These are phyloP conservation scores for Horisme vitalbata DNA, from an alignment of 2,888 invertebrate genomes.

Conservation along the genomic window DNA sequence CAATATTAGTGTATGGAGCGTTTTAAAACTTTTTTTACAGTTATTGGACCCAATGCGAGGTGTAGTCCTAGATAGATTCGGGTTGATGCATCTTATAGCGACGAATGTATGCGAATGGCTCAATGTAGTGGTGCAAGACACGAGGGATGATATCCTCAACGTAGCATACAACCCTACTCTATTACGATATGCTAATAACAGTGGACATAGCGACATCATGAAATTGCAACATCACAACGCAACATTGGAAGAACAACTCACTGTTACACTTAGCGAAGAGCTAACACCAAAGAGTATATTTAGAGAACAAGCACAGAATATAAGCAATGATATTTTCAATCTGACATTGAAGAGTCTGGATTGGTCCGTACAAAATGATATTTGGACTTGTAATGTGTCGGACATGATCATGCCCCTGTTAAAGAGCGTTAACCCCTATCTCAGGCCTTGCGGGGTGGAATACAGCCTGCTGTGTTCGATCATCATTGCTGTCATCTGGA, in stretches of 20 bases:
- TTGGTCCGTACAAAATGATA: conserved; percentile 43
- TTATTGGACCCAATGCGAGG: conserved; percentile 74
- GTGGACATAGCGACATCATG: conserved; percentile 45
- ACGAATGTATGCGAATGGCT: conserved; percentile 97
- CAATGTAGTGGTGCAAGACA: conserved; percentile 93
- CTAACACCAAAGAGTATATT: conserved; percentile 19
- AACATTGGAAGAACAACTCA: conserved; percentile 52
- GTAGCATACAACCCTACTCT: conserved; percentile 65
- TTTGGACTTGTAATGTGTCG: conserved; percentile 70
- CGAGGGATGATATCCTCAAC: conserved; percentile 90
- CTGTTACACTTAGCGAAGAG: conserved; percentile 48
- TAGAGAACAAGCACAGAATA: conserved; percentile 19
- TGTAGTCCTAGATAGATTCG: conserved; percentile 86
- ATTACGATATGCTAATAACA: conserved; percentile 64
- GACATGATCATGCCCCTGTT: conserved; percentile 84
- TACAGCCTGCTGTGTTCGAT: conserved; percentile 92
- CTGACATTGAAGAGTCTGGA: conserved; percentile 40
- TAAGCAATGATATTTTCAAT: conserved; percentile 35
- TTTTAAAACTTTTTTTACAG: conserved; percentile 43
- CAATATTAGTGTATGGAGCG: not conserved
- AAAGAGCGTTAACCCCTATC: conserved; percentile 87
- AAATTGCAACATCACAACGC: no score
- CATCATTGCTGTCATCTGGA: conserved; percentile 91
- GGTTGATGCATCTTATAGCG: conserved; percentile 96
- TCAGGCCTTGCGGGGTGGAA: conserved; percentile 92